Base-by-base conservation (phyloP, 64 coral and sea anemone species). In the Actinia equina region DNA sequence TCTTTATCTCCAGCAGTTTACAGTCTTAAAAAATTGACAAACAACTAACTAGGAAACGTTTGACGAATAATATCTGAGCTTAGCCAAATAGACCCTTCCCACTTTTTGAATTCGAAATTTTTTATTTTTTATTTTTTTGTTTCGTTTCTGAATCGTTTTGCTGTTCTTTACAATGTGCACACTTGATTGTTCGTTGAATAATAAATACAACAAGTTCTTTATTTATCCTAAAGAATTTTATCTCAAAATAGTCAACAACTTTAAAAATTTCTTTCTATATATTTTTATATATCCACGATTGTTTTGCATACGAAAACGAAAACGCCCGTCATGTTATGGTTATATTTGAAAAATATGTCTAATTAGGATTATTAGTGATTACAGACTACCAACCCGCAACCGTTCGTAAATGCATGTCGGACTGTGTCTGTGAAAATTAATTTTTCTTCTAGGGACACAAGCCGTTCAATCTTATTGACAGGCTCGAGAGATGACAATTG, bases 401-500 rank as follows among this genome's bases (percentile, higher is more conserved):
- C 69, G 10, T 74, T 74, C 20, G 25, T 30, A 74, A 74, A 74
- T 74, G 69, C 7, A 9, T 74, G 25, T 41, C 7, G 30, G 30
- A 74, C 25, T 74, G 9, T n/a, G 69, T 30, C 69, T 74, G 26
- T 74, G 13, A 74, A 74, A 74, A 4, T 74, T 4, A 74, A 30
- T 74, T 41, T 71, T 57, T 74, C 12, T 27, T 74, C 8, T 74
- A 2, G 26, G 26, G 69, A 9, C 69, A 74, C n/a, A 74, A 74
- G 26, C 62, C 26, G 69, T 74, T 74, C 26, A 8, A 30, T 41
- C 11, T 74, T 16, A 30, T 74, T 74, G 69, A 74, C 26, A 74
- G 7, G 25, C 23, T 74, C 69, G 26, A 74, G 69, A 27, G 69
- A 74, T 74, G 69, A 74, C 69, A 74, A 74, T 74, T 74, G 69